Base-by-base conservation (phyloP, 1,140 invertebrate genomes). In the Chrysoperla carnea region DNA sequence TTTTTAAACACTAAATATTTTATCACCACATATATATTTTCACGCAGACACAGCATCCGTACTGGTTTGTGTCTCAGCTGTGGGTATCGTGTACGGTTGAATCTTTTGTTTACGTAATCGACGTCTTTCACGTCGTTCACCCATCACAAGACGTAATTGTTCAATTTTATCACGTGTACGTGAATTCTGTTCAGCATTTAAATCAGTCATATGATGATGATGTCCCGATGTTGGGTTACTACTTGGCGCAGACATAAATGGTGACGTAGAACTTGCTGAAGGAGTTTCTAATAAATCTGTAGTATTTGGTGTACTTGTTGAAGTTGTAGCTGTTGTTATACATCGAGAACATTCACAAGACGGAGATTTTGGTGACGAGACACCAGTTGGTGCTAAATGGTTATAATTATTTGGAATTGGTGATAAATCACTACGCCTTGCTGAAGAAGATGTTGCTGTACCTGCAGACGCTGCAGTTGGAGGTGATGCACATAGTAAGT, bases 401-500 rank as follows among this genome's bases (percentile, higher is more conserved):
- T 2, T 23, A 23, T 23, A 23, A 23, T 5, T 23, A 23, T 23
- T 23, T 23, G 17, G 5, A 23, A 23, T 23, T 23, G 17, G 17
- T 23, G 17, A 23, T 23, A 23, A 23, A 23, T 23, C 17, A 12
- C 8, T 11, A 11, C n/a, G 8, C 4, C 46, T 46, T 1, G 43
- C 44, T 2, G 52, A 48, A 1, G 50, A 45, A 35, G 44, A 46
- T 42, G 17, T 49, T 46, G 11, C 8, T 39, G 9, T n/a, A 4
- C 35, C 3, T 31, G 9, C 6, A 17, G 56, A 50, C 13, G 54
- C 50, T 36, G 56, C 47, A 8, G 58, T 62, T 0, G 55, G 66
- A 29, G 88, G 83, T 36, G 83, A 81, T 36, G 87, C 84, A 61
- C 86, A 90, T 15, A 95, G 64, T 47, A 95, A 68, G 64, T 94